phyloP scores from a whole-genome alignment of 2,888 invertebrate species.

The Elysia crispata region DNA sequence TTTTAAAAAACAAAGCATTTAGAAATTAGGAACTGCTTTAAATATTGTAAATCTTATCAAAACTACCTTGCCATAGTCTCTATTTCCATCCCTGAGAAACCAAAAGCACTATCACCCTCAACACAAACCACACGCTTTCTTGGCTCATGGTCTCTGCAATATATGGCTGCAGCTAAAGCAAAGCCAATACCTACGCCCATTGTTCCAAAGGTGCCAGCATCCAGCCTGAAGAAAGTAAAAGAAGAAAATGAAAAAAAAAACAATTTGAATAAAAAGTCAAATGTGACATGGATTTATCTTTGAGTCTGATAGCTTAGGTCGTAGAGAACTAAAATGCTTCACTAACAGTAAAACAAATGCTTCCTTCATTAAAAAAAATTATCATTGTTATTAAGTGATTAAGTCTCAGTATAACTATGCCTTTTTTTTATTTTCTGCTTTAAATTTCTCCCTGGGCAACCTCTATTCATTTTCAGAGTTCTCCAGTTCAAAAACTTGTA shows the following conservation, averaged over 20 bases:
- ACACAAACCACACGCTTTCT: constrained; percentile 92
- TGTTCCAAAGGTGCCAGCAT: constrained; percentile 97
- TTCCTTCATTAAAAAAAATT: no score
- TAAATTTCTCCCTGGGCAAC: no score
- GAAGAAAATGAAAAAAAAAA: not conserved
- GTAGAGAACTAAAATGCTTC: no score
- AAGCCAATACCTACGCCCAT: constrained; percentile 97
- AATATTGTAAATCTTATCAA: no score
- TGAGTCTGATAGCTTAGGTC: no score
- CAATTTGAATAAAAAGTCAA: not conserved
- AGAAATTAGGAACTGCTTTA: not conserved
- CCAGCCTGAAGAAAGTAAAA: constrained; percentile 82
- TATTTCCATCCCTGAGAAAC: constrained; percentile 98
- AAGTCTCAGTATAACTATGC: no score
- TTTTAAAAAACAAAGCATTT: no score
- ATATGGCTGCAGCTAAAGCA: constrained; percentile 93
- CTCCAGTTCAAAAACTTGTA: no score
- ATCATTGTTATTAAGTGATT: no score
- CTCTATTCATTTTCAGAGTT: no score
- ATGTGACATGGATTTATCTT: not conserved
- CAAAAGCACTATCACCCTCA: constrained; percentile 98
- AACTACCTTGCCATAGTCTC: constrained; percentile 91
- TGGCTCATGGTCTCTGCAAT: constrained; percentile 89
- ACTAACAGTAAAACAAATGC: no score
- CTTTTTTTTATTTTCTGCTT: no score